Percentiles rank a stretch among this genome's conserved stretches.
Evolutionary conservation across 2,113 vertebrate species (phyloP).

Genomic region (Cyanistes caeruleus): DNA sequence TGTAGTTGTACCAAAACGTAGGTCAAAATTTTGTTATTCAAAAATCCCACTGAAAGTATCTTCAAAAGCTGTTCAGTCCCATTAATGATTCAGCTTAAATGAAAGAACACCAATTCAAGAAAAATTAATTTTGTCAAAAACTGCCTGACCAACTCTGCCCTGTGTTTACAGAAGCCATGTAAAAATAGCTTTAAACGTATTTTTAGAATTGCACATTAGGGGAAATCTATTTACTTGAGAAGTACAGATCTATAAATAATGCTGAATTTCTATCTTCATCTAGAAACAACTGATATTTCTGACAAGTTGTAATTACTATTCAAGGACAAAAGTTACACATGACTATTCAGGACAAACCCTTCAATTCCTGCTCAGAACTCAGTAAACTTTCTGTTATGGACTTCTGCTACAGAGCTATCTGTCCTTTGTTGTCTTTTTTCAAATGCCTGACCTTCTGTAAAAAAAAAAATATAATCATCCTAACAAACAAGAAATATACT

Average conservation of each 20-base stretch:
- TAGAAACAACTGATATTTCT: neutral
- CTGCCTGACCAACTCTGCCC: neutral
- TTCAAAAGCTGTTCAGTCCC: neutral
- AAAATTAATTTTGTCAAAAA: slow-evolving; percentile 16
- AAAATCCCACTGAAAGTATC: neutral
- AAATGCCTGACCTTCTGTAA: neutral
- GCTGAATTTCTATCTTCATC: slow-evolving; percentile 12
- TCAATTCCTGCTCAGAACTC: neutral
- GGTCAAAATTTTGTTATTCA: neutral
- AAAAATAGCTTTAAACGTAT: slow-evolving; percentile 24
- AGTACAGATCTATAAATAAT: neutral
- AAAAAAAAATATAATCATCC: neutral
- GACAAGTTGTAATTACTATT: slow-evolving; percentile 25
- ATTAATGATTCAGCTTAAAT: neutral
- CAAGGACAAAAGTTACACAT: neutral
- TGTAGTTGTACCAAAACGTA: neutral
- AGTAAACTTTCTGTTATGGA: slow-evolving; percentile 1
- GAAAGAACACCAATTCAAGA: neutral
- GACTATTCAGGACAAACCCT: neutral
- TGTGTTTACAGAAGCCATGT: neutral
- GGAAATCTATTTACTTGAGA: slow-evolving; percentile 41
- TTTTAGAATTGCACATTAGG: slow-evolving; percentile 37
- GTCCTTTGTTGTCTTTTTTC: neutral
- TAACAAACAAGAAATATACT: neutral
- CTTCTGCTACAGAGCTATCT: neutral